Base-by-base conservation (phyloP, 2,888 invertebrate genomes). In the Dione vanillae region DNA sequence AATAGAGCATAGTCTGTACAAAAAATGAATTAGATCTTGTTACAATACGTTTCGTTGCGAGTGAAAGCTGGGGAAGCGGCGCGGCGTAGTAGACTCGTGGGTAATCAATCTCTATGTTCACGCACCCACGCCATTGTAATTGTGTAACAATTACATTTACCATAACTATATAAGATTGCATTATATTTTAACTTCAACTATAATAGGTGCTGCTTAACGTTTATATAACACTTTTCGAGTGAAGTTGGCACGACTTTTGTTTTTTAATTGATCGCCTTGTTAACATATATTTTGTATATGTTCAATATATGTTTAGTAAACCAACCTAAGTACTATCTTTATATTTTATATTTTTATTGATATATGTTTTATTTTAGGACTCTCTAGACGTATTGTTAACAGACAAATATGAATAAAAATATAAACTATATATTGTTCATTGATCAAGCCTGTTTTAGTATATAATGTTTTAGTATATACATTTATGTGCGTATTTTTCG, bases 81-180 rank as follows among this genome's bases (percentile, higher is more conserved):
- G 19, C 49, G 37, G 1, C 61, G 59, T 5, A 14, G 61, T 45
- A 27, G 49, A 40, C 64, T 67, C 78, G 78, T 78, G 76, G 67
- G 73, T 75, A 76, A 81, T 84, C 79, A 80, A 82, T 85, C 80
- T 80, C 79, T 78, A 79, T 67, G 70, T 70, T 72, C 73, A 71
- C 72, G 73, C 74, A 74, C 76, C 78, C 77, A 77, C 77, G 72
- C 70, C 47, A 77, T 77, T 75, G 76, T 75, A 54, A 70, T 72
- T 70, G 72, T 72, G 65, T 73, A 77, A 75, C 77, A 77, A 78
- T 75, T 66, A 71, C 66, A 66, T 64, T 66, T 70, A 59, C 52
- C 49, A 65, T 52, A 27, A 65, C 35, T 27, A 27, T 40, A 40
- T 59, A 12, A 52, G 56, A 58, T 65, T 43, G 20, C 20, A n/a